Evolutionary conservation across 2,888 invertebrate species (phyloP).

Genomic region (Tryphoninae sp.): DNA sequence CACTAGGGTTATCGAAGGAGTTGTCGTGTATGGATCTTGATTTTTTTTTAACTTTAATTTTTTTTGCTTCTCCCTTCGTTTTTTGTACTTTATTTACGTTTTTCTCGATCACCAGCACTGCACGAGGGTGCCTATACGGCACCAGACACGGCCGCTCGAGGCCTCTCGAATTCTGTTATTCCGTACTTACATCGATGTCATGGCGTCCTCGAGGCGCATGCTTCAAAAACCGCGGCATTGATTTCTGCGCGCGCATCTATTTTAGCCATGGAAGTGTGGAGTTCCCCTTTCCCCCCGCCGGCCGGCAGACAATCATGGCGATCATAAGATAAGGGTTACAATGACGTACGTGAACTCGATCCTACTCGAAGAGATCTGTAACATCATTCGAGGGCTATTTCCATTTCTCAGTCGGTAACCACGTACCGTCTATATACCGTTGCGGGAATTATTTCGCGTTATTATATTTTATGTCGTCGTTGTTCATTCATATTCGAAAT

Average conservation of each 20-base stretch:
- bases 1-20: not conserved
- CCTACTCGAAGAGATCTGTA: too few species aligned
- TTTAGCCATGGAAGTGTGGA: not conserved
- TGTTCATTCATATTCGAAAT: too few species aligned
- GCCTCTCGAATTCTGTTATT: conserved; percentile 19
- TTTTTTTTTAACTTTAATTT: conserved; percentile 1
- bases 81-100: conserved; percentile 8
- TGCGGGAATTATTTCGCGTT: too few species aligned
- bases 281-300: too few species aligned
- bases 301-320: too few species aligned
- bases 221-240: conserved; percentile 79
- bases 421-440: too few species aligned
- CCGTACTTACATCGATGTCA: conserved; percentile 56
- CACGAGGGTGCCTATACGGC: conserved; percentile 57
- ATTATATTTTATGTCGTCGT: too few species aligned
- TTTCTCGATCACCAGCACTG: conserved; percentile 26
- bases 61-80: not conserved
- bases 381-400: too few species aligned
- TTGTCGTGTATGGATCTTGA: not conserved
- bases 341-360: too few species aligned
- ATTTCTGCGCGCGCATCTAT: conserved; percentile 79
- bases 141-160: conserved; percentile 56
- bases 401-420: too few species aligned
- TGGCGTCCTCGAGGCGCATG: conserved; percentile 73
- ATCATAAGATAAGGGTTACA: too few species aligned